Percentiles rank a stretch among this genome's conserved stretches.
Evolutionary conservation across 2,888 invertebrate genomes (phyloP).

Genomic region (Pharmacophagus antenor): DNA sequence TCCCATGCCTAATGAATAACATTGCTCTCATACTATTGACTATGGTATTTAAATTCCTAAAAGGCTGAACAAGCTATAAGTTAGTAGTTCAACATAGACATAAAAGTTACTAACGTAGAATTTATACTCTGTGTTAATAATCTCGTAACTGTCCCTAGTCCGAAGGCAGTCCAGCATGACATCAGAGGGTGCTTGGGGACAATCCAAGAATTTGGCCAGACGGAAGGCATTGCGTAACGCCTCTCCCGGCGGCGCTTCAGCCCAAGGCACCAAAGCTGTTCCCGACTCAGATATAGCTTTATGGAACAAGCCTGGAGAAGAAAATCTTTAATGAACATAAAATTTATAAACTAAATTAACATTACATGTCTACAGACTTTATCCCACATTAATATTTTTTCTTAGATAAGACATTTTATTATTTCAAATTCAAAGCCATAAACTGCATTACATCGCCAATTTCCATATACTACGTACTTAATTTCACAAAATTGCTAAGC

Average conservation of each 20-base stretch:
- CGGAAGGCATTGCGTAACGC: slow-evolving; percentile 80
- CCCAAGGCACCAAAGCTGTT: slow-evolving; percentile 85
- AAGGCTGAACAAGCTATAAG: too few relatives aligned
- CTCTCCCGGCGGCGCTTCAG: slow-evolving; percentile 82
- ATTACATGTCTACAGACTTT: too few relatives aligned
- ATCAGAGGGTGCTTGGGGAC: slow-evolving; percentile 75
- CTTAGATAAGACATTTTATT: too few relatives aligned
- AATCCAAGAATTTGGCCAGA: slow-evolving; percentile 82
- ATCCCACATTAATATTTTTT: too few relatives aligned
- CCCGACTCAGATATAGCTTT: slow-evolving; percentile 89
- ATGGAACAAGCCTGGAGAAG: slow-evolving; percentile 83
- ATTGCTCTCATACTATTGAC: not conserved
- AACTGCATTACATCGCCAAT: too few relatives aligned
- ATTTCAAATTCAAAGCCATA: too few relatives aligned
- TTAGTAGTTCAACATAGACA: too few relatives aligned
- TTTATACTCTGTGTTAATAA: slow-evolving; percentile 83
- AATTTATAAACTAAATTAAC: not conserved
- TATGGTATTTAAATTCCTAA: too few relatives aligned
- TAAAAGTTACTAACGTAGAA: slow-evolving; percentile 82
- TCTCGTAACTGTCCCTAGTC: slow-evolving; percentile 80
- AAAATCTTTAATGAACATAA: slow-evolving; percentile 11
- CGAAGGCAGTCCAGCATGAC: slow-evolving; percentile 83
- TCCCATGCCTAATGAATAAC: slow-evolving; percentile 83
- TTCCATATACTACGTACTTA: too few relatives aligned
- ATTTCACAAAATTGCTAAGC: too few relatives aligned